Evolutionary conservation across 2,113 vertebrate genomes (phyloP).

Genomic region (Tamias sibiricus): DNA sequence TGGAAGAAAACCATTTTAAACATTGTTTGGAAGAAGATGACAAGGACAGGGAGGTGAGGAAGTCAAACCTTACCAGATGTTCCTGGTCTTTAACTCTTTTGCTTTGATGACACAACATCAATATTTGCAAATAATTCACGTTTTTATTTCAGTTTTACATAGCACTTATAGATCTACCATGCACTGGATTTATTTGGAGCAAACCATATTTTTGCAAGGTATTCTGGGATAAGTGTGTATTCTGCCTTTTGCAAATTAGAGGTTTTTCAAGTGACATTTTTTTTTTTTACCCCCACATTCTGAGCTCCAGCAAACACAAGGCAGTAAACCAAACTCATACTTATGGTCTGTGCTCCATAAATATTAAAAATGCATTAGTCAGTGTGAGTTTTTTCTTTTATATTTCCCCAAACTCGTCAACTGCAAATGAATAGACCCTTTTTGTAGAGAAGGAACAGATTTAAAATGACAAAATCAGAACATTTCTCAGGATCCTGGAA

Average conservation of each 20-base stretch:
- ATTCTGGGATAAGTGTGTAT: constrained; percentile 24
- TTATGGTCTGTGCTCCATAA: background rate
- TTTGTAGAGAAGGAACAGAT: constrained; percentile 74
- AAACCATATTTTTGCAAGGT: background rate
- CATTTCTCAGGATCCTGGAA: constrained; percentile 52
- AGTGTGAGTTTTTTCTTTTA: constrained; percentile 62
- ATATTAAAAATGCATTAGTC: constrained; percentile 70
- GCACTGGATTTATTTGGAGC: background rate
- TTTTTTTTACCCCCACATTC: constrained; percentile 3
- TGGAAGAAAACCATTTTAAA: constrained; percentile 70
- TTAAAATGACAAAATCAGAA: constrained; percentile 73
- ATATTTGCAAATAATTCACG: constrained; percentile 27
- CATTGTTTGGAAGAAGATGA: constrained; percentile 29
- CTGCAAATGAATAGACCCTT: constrained; percentile 48
- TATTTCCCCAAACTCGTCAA: constrained; percentile 65
- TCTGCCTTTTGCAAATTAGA: background rate
- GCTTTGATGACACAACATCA: background rate
- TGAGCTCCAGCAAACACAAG: constrained; percentile 16
- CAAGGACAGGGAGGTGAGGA: constrained; percentile 23
- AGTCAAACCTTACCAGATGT: constrained; percentile 35
- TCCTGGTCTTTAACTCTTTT: background rate
- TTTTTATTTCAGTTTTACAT: background rate
- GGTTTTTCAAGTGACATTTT: background rate
- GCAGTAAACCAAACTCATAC: constrained; percentile 36
- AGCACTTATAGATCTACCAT: background rate